Base-by-base conservation (phyloP, 2,888 invertebrate species). In the Mythimna lalbum region DNA sequence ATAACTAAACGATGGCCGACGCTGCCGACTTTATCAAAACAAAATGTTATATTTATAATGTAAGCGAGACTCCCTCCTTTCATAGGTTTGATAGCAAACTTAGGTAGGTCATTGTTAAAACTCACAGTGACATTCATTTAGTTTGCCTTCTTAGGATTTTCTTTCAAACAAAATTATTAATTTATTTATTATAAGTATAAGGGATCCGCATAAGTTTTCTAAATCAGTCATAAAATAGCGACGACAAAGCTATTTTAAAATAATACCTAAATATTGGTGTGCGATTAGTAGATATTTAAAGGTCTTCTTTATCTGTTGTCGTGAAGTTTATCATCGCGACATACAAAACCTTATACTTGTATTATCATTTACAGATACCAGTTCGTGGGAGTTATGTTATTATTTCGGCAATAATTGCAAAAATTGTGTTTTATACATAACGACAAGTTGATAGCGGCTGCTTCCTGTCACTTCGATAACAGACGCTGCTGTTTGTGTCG, bases 371-470 rank as follows among this genome's bases (percentile, higher is more conserved):
- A 76, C 79, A 86, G 90, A 90, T 90, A 91, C 73, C 72, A 86
- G 83, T 88, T 87, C 90, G 93, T 94, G 93, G 93, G 91, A 92
- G 94, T 94, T 87, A 89, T 87, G 90, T 83, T 84, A 92, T 93
- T 93, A 95, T 95, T 95, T 96, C 95, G 96, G 95, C 95, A 95
- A 95, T 90, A 90, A 94, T 95, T 95, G 96, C 96, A 95, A 95
- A 95, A 95, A 95, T 93, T 94, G 89, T 94, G 92, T 93, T 94
- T 93, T 89, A 89, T 93, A 93, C 92, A 92, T 91, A 94, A 92
- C 95, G 94, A 93, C 94, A 94, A 93, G 90, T 93, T 93, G 96
- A 96, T 96, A 96, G 89, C 90, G 85, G 89, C 90, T 87, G 91
- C 84, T 94, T 96, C 95, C 96, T 94, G 95, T 88, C 87, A 85